Percentiles rank a stretch among this genome's conserved stretches.
These are phyloP conservation scores for Pipistrellus pygmaeus DNA, from an alignment of 2,797 vertebrate species.

Conservation along the genomic window DNA sequence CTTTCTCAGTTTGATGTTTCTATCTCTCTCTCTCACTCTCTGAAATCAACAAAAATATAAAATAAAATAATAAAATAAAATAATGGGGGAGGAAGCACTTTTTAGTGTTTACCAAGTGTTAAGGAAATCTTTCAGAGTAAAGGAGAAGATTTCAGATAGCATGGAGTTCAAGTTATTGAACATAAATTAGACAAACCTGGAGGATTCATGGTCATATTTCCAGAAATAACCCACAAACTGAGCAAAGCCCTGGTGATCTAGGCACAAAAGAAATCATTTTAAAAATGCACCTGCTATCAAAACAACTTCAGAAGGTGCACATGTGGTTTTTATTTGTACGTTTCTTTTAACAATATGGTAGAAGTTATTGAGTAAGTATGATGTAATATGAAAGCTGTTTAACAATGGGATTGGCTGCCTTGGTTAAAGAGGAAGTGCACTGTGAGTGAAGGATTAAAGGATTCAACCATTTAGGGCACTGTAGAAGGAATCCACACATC, in stretches of 20 bases:
- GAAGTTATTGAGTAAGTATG: background rate
- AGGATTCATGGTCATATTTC: background rate
- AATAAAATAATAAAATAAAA: background rate
- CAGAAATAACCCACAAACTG: background rate
- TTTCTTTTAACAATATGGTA: background rate
- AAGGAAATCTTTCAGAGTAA: constrained; percentile 30
- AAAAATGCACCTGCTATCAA: constrained; percentile 14
- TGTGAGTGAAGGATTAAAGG: background rate
- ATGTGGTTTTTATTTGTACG: background rate
- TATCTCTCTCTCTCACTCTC: too few relatives aligned
- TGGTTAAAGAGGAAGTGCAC: background rate
- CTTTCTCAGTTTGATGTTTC: too few relatives aligned
- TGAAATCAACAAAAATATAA: too few relatives aligned
- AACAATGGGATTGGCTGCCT: background rate
- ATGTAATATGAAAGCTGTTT: background rate
- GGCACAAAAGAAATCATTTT: background rate
- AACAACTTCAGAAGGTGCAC: background rate
- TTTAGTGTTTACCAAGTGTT: background rate
- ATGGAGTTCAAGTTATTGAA: background rate
- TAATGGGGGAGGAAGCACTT: background rate
- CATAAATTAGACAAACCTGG: background rate
- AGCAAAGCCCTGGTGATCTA: background rate
- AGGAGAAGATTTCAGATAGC: background rate
- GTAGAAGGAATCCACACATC: background rate
- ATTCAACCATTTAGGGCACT: background rate